Conservation (phyloP, 2,797 vertebrate species). For the Macropodus opercularis region DNA sequence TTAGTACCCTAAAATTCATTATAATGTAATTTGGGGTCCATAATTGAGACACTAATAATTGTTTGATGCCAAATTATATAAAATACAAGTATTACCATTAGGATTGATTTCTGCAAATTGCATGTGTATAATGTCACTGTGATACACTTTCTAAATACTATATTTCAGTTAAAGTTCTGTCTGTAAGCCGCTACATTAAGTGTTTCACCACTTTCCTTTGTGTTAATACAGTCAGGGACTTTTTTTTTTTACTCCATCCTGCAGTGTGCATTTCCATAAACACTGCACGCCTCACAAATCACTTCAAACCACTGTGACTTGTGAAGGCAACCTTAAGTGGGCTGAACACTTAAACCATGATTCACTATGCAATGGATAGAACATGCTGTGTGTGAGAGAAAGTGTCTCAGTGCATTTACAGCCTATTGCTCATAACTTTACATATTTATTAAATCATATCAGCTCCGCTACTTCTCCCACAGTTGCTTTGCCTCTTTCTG, state of each 20-base stretch:
- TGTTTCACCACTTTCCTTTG: slow-evolving; percentile 58
- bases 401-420: slow-evolving; percentile 62
- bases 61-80: neutral
- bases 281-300: slow-evolving; percentile 82
- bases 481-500: slow-evolving; percentile 16
- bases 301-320: slow-evolving; percentile 82
- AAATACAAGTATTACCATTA: neutral
- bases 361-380: slow-evolving; percentile 74
- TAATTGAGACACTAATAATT: neutral
- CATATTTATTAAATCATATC: slow-evolving; percentile 81
- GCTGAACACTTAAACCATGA: slow-evolving; percentile 81
- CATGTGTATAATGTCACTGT: neutral
- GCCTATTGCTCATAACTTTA: slow-evolving; percentile 68
- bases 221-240: slow-evolving; percentile 71
- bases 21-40: neutral
- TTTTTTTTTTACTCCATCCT: slow-evolving; percentile 74
- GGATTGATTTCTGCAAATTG: neutral
- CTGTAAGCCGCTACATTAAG: slow-evolving; percentile 25
- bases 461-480: slow-evolving; percentile 41
- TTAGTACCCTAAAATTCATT: too few relatives aligned
- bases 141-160: neutral
- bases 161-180: slow-evolving; percentile 24
- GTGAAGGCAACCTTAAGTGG: slow-evolving; percentile 82
- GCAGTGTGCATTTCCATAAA: slow-evolving; percentile 84
- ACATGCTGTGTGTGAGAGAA: slow-evolving; percentile 62